Evolutionary conservation across 1,140 invertebrate genomes (phyloP).

Genomic region (Trichonephila inaurata): DNA sequence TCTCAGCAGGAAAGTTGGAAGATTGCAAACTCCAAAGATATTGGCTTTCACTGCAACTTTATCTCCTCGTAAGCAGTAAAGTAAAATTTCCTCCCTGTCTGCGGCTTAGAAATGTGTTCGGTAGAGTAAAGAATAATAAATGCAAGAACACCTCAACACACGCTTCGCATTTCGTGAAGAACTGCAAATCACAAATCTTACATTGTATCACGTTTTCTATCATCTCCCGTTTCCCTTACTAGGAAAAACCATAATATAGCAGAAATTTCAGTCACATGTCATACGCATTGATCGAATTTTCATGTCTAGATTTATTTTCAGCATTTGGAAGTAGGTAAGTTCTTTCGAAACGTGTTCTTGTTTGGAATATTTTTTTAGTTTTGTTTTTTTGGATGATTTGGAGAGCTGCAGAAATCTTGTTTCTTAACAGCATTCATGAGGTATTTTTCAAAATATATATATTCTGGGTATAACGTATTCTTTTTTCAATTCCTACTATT

Average conservation of each 20-base stretch:
- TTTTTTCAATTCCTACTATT: no score
- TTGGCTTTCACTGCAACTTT: slow-evolving; percentile 14
- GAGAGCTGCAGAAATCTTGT: neutral
- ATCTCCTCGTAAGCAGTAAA: slow-evolving; percentile 17
- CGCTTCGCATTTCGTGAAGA: neutral
- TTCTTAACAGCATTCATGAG: neutral
- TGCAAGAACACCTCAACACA: slow-evolving; percentile 13
- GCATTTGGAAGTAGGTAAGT: slow-evolving; percentile 17
- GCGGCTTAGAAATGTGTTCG: slow-evolving; percentile 6
- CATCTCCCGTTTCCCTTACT: neutral
- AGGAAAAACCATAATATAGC: neutral
- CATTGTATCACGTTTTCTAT: slow-evolving; percentile 12
- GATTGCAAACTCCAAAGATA: neutral
- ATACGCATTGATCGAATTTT: neutral
- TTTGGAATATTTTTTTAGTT: neutral
- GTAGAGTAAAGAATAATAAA: neutral
- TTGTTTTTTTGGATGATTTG: neutral
- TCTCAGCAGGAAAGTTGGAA: neutral
- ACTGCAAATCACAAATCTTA: neutral
- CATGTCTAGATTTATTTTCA: slow-evolving; percentile 19
- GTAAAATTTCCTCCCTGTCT: neutral
- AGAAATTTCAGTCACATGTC: neutral
- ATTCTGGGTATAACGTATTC: no score
- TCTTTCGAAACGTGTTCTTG: slow-evolving; percentile 8
- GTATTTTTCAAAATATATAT: neutral